These are phyloP conservation scores for Temnothorax nylanderi DNA, from an alignment of 1,140 invertebrate species.

Conservation along the genomic window DNA sequence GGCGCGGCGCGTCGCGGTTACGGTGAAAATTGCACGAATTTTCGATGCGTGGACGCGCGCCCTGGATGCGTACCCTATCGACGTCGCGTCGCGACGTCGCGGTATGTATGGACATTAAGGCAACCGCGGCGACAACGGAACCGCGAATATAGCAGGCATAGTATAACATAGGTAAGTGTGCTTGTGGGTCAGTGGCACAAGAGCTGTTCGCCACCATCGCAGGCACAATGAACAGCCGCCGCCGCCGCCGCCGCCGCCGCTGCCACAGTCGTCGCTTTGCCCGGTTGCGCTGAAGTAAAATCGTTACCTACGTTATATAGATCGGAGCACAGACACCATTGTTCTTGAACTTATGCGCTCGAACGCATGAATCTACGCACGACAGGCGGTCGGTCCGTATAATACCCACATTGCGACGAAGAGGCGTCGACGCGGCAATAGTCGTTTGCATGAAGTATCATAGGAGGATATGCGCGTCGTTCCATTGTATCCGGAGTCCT, in stretches of 20 bases:
- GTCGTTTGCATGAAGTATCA: constrained; percentile 33
- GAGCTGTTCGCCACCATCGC: constrained; percentile 56
- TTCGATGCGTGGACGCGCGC: constrained; percentile 47
- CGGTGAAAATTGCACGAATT: constrained; percentile 45
- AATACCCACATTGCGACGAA: background rate
- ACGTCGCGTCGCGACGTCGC: background rate
- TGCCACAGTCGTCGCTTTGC: constrained; percentile 66
- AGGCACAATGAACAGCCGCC: constrained; percentile 55
- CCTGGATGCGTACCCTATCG: background rate
- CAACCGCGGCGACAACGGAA: constrained; percentile 61
- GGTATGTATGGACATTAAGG: constrained; percentile 77
- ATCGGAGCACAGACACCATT: constrained; percentile 79
- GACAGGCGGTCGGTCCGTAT: background rate
- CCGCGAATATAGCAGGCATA: constrained; percentile 73
- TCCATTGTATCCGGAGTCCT: constrained; percentile 24
- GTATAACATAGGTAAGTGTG: constrained; percentile 85
- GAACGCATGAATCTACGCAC: constrained; percentile 71
- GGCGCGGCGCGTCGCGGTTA: background rate
- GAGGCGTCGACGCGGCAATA: constrained; percentile 16
- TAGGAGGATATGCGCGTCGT: background rate
- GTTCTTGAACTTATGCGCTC: constrained; percentile 83
- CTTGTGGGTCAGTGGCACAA: constrained; percentile 85
- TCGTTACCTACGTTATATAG: constrained; percentile 79
- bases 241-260: constrained; percentile 40
- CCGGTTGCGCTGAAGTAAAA: constrained; percentile 74